Percentiles rank a stretch among this genome's conserved stretches.
Conservation (phyloP, 2,888 invertebrate genomes). For the Agriopis marginaria region DNA sequence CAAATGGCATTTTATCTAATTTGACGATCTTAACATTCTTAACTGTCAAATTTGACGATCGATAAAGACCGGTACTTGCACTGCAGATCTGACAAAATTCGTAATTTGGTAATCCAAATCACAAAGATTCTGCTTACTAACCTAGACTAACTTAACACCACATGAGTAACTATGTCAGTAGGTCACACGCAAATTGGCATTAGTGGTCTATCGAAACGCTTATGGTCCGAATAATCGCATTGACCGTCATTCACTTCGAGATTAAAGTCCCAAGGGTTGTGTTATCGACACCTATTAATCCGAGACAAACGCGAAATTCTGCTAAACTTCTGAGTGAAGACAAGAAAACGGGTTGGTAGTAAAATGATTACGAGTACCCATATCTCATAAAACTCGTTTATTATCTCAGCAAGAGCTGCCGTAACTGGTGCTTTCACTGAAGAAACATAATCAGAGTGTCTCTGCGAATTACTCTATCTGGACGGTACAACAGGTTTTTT, state of each 20-base stretch:
- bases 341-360: constrained; percentile 5
- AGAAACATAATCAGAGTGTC: not conserved
- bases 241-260: constrained; percentile 4
- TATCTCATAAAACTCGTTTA: constrained; percentile 8
- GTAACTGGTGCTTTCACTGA: not conserved
- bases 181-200: not conserved
- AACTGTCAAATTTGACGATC: too few relatives aligned
- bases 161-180: too few relatives aligned
- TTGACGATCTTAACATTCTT: too few relatives aligned
- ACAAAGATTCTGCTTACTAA: not conserved
- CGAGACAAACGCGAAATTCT: constrained; percentile 10
- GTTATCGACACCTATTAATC: constrained; percentile 19
- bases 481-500: not conserved
- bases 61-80: too few relatives aligned
- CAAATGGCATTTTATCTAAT: too few relatives aligned
- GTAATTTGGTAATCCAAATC: too few relatives aligned
- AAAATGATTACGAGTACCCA: constrained; percentile 11
- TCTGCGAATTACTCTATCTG: not conserved
- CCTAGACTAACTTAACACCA: not conserved
- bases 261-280: constrained; percentile 8
- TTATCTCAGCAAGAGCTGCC: not conserved
- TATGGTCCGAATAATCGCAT: constrained; percentile 8
- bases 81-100: too few relatives aligned
- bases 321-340: constrained; percentile 9
- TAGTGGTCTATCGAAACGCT: not conserved